These are phyloP conservation scores for Patella ulyssiponensis DNA, from an alignment of 2,888 invertebrate species.

Conservation along the genomic window DNA sequence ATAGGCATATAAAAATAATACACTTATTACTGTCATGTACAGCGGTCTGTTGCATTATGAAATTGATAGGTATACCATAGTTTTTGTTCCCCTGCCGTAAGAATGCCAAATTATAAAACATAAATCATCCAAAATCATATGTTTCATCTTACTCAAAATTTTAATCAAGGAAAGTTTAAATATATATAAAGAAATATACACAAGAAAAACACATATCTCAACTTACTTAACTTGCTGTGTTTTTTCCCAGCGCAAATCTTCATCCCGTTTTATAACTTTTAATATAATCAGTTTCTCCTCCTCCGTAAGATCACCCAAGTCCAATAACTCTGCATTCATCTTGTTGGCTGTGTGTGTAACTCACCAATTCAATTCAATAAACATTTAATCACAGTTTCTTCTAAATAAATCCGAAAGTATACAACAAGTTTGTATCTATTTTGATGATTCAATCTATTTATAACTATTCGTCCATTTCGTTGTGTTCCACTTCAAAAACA, in stretches of 20 bases:
- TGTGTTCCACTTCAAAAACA: too few relatives aligned
- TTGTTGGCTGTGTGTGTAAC: background rate
- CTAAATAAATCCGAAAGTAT: too few relatives aligned
- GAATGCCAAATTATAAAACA: background rate
- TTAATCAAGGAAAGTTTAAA: background rate
- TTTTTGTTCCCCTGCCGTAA: too few relatives aligned
- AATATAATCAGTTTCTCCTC: slow-evolving; percentile 60
- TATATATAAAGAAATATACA: background rate
- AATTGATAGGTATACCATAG: too few relatives aligned
- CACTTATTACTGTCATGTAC: too few relatives aligned
- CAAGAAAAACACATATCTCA: background rate
- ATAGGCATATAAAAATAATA: too few relatives aligned
- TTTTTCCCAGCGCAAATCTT: slow-evolving; percentile 53
- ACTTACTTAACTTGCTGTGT: slow-evolving; percentile 55
- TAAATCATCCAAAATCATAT: background rate
- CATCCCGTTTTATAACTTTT: slow-evolving; percentile 60
- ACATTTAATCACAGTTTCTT: too few relatives aligned
- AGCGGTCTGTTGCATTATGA: too few relatives aligned
- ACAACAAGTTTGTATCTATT: too few relatives aligned
- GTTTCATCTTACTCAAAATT: background rate
- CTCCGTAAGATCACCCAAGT: slow-evolving; percentile 48
- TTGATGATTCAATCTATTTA: too few relatives aligned
- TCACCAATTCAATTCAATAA: too few relatives aligned
- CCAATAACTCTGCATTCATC: slow-evolving; percentile 31
- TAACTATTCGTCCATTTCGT: too few relatives aligned